Evolutionary conservation across 2,797 vertebrate species (phyloP).

Genomic region (Anguilla marmorata): DNA sequence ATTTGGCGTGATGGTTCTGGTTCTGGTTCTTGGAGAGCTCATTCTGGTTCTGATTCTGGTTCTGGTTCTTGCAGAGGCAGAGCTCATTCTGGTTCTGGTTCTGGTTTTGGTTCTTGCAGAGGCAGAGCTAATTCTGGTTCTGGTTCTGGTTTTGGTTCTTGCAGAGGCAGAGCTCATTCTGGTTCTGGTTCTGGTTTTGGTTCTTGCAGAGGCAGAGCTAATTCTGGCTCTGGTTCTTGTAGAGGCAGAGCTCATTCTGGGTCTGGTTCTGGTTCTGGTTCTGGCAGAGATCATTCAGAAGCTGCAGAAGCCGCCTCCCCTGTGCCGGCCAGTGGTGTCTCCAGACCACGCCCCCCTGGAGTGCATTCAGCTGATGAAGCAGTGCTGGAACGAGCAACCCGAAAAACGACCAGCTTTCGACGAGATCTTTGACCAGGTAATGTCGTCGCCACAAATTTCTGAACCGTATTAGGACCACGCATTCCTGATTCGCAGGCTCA

Average conservation of each 20-base stretch:
- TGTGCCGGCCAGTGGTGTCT: constrained; percentile 66
- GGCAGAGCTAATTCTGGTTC: neutral
- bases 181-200: neutral
- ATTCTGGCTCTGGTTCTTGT: constrained; percentile 17
- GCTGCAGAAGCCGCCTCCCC: constrained; percentile 65
- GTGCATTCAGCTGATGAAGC: constrained; percentile 74
- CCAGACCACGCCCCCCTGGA: constrained; percentile 65
- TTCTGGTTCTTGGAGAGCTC: too few relatives aligned
- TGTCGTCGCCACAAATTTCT: neutral
- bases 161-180: constrained; percentile 70
- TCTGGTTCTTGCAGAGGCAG: too few relatives aligned
- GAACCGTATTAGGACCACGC: too few relatives aligned
- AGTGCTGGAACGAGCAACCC: constrained; percentile 70
- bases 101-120: neutral
- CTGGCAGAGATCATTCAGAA: constrained; percentile 50
- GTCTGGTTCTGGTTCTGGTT: neutral
- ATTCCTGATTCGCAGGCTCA: neutral
- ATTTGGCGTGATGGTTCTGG: neutral
- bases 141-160: neutral
- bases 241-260: constrained; percentile 61
- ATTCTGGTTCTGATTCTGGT: too few relatives aligned
- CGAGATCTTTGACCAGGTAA: constrained; percentile 72
- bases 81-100: neutral
- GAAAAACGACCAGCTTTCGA: constrained; percentile 68
- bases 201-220: neutral